phyloP scores from a whole-genome alignment of 1,140 invertebrate species.

The Zaprionus ornatus region DNA sequence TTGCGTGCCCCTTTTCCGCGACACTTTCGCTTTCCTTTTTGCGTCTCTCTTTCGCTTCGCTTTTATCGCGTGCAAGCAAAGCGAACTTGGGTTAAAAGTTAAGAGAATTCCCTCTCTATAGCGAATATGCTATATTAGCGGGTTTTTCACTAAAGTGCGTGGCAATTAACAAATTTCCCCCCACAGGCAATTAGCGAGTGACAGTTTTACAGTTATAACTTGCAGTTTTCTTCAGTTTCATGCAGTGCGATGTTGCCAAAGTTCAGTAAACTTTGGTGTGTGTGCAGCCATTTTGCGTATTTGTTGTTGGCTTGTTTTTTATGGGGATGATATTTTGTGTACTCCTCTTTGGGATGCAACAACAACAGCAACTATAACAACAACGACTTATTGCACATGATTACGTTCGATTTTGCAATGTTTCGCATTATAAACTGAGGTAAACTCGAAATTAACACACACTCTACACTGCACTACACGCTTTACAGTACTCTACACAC shows the following conservation, averaged over 20 bases:
- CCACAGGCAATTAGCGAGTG: background rate
- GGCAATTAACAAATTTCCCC: slow-evolving; percentile 30
- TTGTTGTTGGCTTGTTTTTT: slow-evolving; percentile 29
- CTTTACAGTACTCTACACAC: no score
- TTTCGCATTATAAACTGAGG: slow-evolving; percentile 41
- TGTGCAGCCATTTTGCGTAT: background rate
- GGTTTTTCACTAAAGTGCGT: slow-evolving; percentile 35
- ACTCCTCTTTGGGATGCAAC: slow-evolving; percentile 58
- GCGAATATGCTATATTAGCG: background rate
- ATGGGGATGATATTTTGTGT: slow-evolving; percentile 40
- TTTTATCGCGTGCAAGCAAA: slow-evolving; percentile 52
- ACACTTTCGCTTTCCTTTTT: slow-evolving; percentile 65
- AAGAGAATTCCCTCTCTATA: slow-evolving; percentile 52
- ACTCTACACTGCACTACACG: background rate
- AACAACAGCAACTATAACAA: slow-evolving; percentile 11
- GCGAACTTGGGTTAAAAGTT: slow-evolving; percentile 73
- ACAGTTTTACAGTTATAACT: slow-evolving; percentile 1
- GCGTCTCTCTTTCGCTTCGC: background rate
- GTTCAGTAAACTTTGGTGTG: background rate
- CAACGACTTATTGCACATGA: slow-evolving; percentile 51
- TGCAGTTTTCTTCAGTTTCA: background rate
- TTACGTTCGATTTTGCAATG: slow-evolving; percentile 50
- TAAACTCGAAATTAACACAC: background rate
- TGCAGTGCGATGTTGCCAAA: background rate
- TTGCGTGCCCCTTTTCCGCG: slow-evolving; percentile 48